These are phyloP conservation scores for Tuberolachnus salignus DNA, from an alignment of 2,888 invertebrate species.

Conservation along the genomic window DNA sequence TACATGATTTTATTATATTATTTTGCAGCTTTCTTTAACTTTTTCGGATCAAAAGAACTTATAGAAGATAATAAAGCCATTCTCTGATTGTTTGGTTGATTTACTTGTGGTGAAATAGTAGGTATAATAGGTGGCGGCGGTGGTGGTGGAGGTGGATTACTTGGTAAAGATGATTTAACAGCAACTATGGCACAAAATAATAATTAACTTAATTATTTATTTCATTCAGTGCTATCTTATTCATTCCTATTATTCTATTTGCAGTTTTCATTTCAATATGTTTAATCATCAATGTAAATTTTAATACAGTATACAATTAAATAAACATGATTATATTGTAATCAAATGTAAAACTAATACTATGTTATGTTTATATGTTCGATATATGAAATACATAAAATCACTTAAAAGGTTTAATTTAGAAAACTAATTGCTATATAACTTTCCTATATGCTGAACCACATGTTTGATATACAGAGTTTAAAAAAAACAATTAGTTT, in stretches of 20 bases:
- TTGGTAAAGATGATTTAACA: slow-evolving; percentile 21
- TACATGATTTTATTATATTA: slow-evolving; percentile 1
- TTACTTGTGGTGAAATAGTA: slow-evolving; percentile 3
- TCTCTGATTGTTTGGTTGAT: slow-evolving; percentile 40
- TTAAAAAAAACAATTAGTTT: too few relatives aligned
- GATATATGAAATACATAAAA: too few relatives aligned
- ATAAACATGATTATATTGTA: too few relatives aligned
- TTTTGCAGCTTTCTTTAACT: slow-evolving; percentile 43
- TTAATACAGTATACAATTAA: too few relatives aligned
- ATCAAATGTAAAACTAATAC: too few relatives aligned
- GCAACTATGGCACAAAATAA: slow-evolving; percentile 18
- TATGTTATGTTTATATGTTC: too few relatives aligned
- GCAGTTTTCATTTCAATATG: neutral
- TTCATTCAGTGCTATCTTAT: neutral
- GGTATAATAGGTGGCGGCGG: slow-evolving; percentile 13
- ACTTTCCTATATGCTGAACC: too few relatives aligned
- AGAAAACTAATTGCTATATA: too few relatives aligned
- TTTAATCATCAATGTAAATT: too few relatives aligned
- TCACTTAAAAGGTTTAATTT: too few relatives aligned
- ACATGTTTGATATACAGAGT: too few relatives aligned
- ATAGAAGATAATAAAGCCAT: slow-evolving; percentile 50
- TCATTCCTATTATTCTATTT: neutral
- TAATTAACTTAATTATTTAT: neutral
- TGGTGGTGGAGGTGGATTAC: slow-evolving; percentile 6
- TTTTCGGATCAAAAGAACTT: slow-evolving; percentile 34